Evolutionary conservation across 2,113 vertebrate species (phyloP).

Genomic region (Rhinogobius similis): DNA sequence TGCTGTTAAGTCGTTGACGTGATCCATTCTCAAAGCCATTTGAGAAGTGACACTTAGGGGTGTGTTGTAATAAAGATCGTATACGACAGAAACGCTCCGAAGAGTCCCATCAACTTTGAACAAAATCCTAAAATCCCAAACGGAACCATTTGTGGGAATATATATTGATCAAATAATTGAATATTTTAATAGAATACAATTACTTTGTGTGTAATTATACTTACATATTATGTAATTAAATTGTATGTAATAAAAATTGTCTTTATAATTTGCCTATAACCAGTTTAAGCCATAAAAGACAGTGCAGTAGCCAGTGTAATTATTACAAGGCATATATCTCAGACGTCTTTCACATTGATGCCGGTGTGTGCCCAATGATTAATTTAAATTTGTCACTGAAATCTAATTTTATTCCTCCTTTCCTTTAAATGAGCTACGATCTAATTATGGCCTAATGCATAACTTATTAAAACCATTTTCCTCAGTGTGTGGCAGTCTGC

Average conservation of each 20-base stretch:
- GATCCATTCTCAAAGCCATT: too few relatives aligned
- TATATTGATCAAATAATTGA: neutral
- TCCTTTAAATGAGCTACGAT: constrained; percentile 74
- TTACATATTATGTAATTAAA: too few relatives aligned
- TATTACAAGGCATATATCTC: constrained; percentile 56
- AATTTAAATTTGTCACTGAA: constrained; percentile 73
- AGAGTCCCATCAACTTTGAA: too few relatives aligned
- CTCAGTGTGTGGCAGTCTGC: constrained; percentile 63
- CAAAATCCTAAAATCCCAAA: too few relatives aligned
- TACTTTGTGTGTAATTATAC: too few relatives aligned
- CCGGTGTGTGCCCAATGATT: constrained; percentile 61
- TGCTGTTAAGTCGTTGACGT: too few relatives aligned
- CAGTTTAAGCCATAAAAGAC: neutral
- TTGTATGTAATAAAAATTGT: constrained; percentile 21
- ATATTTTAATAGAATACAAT: constrained; percentile 27
- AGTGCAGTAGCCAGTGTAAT: constrained; percentile 37
- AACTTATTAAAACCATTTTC: constrained; percentile 73
- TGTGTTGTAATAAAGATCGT: too few relatives aligned
- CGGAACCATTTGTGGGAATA: too few relatives aligned
- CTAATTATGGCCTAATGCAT: constrained; percentile 77
- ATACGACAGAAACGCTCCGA: too few relatives aligned
- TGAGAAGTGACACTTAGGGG: too few relatives aligned
- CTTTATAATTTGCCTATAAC: neutral
- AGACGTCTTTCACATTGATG: constrained; percentile 58
- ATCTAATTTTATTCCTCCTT: constrained; percentile 74